Evolutionary conservation across 2,888 invertebrate species (phyloP).

Genomic region (Eristalinus aeneus): DNA sequence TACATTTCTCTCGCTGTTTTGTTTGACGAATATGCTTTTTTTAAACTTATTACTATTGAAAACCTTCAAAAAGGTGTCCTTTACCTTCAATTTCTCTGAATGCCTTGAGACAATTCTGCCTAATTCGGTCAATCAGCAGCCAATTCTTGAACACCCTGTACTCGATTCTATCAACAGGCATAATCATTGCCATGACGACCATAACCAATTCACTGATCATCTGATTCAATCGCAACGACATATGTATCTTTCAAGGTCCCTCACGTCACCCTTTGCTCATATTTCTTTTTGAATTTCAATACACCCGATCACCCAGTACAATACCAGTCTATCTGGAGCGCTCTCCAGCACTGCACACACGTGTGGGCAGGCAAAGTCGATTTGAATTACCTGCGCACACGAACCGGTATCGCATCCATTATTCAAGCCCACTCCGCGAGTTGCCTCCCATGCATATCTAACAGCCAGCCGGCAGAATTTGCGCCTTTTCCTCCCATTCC

Average conservation of each 20-base stretch:
- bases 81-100: too few relatives aligned
- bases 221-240: neutral
- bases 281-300: neutral
- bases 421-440: slow-evolving; percentile 27
- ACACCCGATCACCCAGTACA: neutral
- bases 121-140: too few relatives aligned
- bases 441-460: slow-evolving; percentile 46
- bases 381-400: slow-evolving; percentile 11
- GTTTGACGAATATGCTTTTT: too few relatives aligned
- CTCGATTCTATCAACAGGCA: neutral
- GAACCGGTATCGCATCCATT: neutral
- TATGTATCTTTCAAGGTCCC: neutral
- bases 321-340: neutral
- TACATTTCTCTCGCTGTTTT: too few relatives aligned
- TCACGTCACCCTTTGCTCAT: neutral
- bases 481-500: neutral
- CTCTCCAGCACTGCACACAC: neutral
- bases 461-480: slow-evolving; percentile 19
- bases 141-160: neutral
- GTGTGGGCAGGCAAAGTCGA: slow-evolving; percentile 1
- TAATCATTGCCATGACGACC: slow-evolving; percentile 19
- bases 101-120: too few relatives aligned
- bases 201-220: slow-evolving; percentile 5
- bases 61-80: too few relatives aligned
- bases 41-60: too few relatives aligned